phyloP scores from a whole-genome alignment of 2,113 vertebrate species.

The Ibidorhyncha struthersii region DNA sequence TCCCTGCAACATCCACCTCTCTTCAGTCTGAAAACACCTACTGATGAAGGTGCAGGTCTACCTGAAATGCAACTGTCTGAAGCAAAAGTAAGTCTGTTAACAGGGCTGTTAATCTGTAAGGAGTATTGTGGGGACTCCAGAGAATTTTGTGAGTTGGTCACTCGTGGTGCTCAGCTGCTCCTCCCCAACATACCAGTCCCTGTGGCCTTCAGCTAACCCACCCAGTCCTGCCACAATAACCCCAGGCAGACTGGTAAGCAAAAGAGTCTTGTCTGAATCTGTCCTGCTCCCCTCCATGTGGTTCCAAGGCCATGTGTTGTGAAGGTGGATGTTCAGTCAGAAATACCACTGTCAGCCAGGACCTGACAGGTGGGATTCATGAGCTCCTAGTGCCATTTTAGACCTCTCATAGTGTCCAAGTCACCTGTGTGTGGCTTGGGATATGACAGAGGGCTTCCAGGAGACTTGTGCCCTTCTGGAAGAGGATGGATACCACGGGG shows the following conservation, averaged over 20 bases:
- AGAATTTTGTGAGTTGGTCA: background rate
- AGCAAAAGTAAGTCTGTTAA: background rate
- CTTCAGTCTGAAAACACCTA: background rate
- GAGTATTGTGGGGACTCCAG: background rate
- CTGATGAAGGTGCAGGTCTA: background rate
- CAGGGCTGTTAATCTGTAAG: background rate
- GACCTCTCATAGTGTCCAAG: background rate
- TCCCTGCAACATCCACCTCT: background rate
- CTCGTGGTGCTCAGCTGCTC: background rate
- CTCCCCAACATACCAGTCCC: background rate
- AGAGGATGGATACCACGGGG: background rate
- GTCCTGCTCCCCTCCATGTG: background rate
- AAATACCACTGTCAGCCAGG: background rate
- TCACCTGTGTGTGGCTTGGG: background rate
- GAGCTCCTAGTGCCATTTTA: background rate
- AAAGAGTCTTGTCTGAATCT: background rate
- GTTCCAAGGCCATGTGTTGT: background rate
- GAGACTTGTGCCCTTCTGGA: background rate
- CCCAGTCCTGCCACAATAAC: background rate
- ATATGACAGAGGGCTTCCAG: background rate
- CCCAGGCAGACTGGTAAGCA: background rate
- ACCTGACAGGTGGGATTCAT: background rate
- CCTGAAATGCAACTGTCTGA: background rate
- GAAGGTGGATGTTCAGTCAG: background rate
- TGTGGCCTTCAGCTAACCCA: background rate